Base-by-base conservation (phyloP, 2,888 invertebrate species). In the Polymixis lichenea region DNA sequence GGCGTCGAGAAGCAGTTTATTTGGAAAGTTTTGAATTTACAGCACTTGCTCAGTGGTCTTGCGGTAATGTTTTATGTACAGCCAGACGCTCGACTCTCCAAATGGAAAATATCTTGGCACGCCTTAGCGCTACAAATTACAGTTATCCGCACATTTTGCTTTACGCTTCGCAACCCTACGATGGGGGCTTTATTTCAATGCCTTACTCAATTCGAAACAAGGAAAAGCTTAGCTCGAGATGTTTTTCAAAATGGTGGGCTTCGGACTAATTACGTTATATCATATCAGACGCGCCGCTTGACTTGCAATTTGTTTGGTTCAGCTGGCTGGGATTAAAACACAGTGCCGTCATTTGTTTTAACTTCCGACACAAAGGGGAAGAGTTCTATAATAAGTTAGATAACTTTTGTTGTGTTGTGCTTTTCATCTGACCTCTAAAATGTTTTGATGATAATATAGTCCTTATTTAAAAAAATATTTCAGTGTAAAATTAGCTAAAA, bases 61-160 rank as follows among this genome's bases (percentile, higher is more conserved):
- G 73, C n/a, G 72, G 75, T 77, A 84, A 75, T 80, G 79, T 87
- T 83, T 84, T 83, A 84, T 77, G 75, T 70, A 71, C 8, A 79
- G 64, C 32, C 46, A 74, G 69, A 69, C 22, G 75, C 58, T 64
- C 32, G n/a, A 64, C 17, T 81, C 55, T 69, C 62, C 53, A 82
- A 81, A 75, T 77, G 73, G 77, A 79, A 82, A 88, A 87, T 86
- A 81, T 82, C 81, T 88, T 87, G 83, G 83, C 77, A 65, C 76
- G 75, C 56, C 51, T 83, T 76, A 73, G 71, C 25, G 73, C 55
- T 77, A 81, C 80, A 80, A 85, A 80, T 82, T 84, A 82, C 72
- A 70, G 61, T 71, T 81, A 77, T 72, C 64, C 71, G 64, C n/a
- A 79, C 75, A 72, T 72, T 83, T 82, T 32, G 53, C 32, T 67